These are phyloP conservation scores for Ferdinandea cuprea DNA, from an alignment of 2,888 invertebrate genomes.

Conservation along the genomic window DNA sequence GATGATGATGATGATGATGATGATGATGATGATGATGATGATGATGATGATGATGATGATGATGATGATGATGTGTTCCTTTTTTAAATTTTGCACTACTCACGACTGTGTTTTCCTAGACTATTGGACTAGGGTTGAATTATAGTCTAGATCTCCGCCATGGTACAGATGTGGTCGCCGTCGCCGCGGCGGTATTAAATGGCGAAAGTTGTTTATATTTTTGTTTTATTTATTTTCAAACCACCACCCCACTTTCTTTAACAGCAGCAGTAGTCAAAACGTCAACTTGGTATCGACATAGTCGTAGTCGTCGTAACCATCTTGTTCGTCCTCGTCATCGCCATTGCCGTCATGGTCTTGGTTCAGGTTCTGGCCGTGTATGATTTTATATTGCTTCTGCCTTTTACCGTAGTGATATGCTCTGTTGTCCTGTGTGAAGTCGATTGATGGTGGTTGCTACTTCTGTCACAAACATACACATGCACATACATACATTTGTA, in stretches of 20 bases:
- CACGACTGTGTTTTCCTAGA: slow-evolving; percentile 34
- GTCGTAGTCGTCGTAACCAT: no score
- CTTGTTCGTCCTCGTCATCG: neutral
- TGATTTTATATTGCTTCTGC: slow-evolving; percentile 36
- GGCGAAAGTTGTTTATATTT: neutral
- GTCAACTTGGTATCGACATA: no score
- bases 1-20: neutral
- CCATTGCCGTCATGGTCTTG: slow-evolving; percentile 2
- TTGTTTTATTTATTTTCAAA: neutral
- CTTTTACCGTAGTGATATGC: slow-evolving; percentile 2
- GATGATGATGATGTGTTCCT: slow-evolving; percentile 2
- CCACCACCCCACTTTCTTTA: neutral
- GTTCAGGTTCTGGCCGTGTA: slow-evolving; percentile 15
- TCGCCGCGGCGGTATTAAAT: slow-evolving; percentile 9
- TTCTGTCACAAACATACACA: slow-evolving; percentile 39
- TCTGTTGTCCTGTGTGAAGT: slow-evolving; percentile 32
- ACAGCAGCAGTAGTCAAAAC: neutral
- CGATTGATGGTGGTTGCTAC: slow-evolving; percentile 50
- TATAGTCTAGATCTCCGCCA: slow-evolving; percentile 1
- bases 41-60: neutral
- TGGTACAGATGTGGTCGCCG: slow-evolving; percentile 30
- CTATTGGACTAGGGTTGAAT: slow-evolving; percentile 7
- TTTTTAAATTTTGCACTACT: slow-evolving; percentile 37
- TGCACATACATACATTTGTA: neutral
- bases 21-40: neutral